phyloP scores from a whole-genome alignment of 2,797 vertebrate genomes.

The Periophthalmus magnuspinnatus region DNA sequence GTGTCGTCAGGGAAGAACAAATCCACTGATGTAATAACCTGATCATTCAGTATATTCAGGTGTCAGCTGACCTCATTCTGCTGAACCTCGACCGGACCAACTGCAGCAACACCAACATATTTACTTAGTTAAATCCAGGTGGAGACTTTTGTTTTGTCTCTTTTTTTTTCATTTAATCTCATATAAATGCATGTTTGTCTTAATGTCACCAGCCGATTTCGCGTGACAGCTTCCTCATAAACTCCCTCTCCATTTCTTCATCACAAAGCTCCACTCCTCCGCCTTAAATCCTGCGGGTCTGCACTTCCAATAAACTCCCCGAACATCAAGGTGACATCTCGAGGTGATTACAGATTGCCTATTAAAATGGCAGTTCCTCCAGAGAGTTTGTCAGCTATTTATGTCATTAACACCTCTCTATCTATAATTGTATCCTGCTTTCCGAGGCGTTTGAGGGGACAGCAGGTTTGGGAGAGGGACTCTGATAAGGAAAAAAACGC shows the following conservation, averaged over 20 bases:
- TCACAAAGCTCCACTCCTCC: background rate
- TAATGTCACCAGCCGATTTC: background rate
- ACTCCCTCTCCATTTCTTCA: slow-evolving; percentile 6
- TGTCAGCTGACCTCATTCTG: no score
- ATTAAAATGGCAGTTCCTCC: slow-evolving; percentile 6
- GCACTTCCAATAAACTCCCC: slow-evolving; percentile 24
- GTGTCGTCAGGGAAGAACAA: no score
- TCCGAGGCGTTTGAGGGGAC: slow-evolving; percentile 24
- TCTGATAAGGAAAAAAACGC: slow-evolving; percentile 37
- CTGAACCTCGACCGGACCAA: no score
- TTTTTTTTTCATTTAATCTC: no score
- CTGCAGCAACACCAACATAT: no score
- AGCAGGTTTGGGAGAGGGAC: slow-evolving; percentile 17
- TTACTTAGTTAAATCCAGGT: no score
- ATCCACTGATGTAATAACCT: no score
- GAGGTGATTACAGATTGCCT: slow-evolving; percentile 24
- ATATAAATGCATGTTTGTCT: background rate
- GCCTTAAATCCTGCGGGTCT: slow-evolving; percentile 25
- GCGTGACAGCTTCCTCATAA: background rate
- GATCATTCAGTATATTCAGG: no score
- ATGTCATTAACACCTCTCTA: slow-evolving; percentile 29
- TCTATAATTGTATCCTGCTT: slow-evolving; percentile 63
- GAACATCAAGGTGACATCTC: slow-evolving; percentile 41
- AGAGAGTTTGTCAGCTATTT: slow-evolving; percentile 10
- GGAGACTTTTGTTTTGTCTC: no score